Percentiles rank a stretch among this genome's conserved stretches.
Evolutionary conservation across 2,888 invertebrate genomes (phyloP).

Genomic region (Cheilosia pagana): DNA sequence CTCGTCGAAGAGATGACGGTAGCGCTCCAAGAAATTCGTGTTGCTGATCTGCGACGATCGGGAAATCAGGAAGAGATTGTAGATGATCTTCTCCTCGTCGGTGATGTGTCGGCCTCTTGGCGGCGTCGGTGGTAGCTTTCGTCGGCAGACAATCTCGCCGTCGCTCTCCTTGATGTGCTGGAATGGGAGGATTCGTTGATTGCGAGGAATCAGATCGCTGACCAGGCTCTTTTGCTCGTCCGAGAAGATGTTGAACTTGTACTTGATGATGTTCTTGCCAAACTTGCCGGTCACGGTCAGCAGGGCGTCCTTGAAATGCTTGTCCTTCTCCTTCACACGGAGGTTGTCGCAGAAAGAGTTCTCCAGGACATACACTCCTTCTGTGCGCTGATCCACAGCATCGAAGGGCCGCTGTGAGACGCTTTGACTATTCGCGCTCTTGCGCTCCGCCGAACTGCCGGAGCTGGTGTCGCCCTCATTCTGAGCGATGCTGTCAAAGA

Average conservation of each 20-base stretch:
- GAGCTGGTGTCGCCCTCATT: constrained; percentile 82
- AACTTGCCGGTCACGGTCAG: constrained; percentile 83
- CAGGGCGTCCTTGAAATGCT: constrained; percentile 82
- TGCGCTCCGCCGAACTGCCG: constrained; percentile 78
- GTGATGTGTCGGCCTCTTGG: constrained; percentile 78
- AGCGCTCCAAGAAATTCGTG: constrained; percentile 82
- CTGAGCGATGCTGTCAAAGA: constrained; percentile 82
- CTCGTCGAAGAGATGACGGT: constrained; percentile 82
- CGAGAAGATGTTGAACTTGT: constrained; percentile 83
- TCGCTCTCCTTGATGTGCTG: constrained; percentile 81
- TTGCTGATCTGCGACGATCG: constrained; percentile 83
- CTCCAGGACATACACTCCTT: constrained; percentile 82
- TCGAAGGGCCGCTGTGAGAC: constrained; percentile 59
- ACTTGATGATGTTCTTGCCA: constrained; percentile 83
- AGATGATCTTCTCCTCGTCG: constrained; percentile 83
- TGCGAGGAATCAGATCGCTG: constrained; percentile 81
- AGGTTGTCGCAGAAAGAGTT: constrained; percentile 83
- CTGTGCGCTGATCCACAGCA: constrained; percentile 65
- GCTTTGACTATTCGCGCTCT: constrained; percentile 71
- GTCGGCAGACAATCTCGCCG: constrained; percentile 81
- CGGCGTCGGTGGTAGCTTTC: constrained; percentile 61
- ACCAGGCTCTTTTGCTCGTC: constrained; percentile 82
- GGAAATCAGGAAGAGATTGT: constrained; percentile 82
- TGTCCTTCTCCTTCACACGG: constrained; percentile 77
- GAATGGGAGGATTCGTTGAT: constrained; percentile 81